These are phyloP conservation scores for Drosophila tropicalis DNA, from an alignment of 1,140 invertebrate genomes.

Conservation along the genomic window DNA sequence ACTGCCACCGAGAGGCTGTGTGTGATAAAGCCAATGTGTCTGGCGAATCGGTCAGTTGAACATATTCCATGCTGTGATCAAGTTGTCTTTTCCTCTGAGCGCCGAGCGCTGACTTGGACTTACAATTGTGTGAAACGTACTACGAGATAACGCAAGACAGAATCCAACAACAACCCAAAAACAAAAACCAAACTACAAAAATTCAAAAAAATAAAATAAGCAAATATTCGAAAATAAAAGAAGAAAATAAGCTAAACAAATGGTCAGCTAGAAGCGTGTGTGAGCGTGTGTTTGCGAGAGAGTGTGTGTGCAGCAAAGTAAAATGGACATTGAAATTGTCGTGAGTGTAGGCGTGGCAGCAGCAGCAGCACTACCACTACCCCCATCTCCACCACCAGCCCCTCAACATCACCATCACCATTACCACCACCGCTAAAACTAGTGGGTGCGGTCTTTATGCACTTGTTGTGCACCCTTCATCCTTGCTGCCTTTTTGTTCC, in stretches of 20 bases:
- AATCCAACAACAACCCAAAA: conserved; percentile 13
- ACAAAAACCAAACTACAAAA: conserved; percentile 10
- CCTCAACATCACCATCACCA: neutral
- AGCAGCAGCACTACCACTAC: conserved; percentile 2
- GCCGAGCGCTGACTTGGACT: conserved; percentile 77
- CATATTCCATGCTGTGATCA: conserved; percentile 81
- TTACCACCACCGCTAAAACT: neutral
- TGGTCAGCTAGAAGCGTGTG: conserved; percentile 21
- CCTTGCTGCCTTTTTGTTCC: neutral
- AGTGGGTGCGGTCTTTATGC: conserved; percentile 17
- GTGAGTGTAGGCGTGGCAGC: conserved; percentile 63
- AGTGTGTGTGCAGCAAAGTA: conserved; percentile 36
- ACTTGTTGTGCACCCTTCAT: conserved; percentile 13
- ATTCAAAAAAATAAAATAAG: neutral
- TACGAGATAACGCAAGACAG: conserved; percentile 59
- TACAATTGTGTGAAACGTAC: conserved; percentile 53
- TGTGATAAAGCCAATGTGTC: conserved; percentile 51
- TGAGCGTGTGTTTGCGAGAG: conserved; percentile 23
- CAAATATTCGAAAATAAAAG: conserved; percentile 10
- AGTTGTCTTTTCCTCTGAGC: conserved; percentile 81
- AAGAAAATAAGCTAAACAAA: conserved; percentile 32
- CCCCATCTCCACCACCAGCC: too few relatives aligned
- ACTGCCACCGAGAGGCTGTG: conserved; percentile 50
- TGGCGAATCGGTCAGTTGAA: conserved; percentile 75
- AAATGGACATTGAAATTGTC: conserved; percentile 62